phyloP scores from a whole-genome alignment of 2,113 vertebrate genomes.

The Rhynchomys soricoides region DNA sequence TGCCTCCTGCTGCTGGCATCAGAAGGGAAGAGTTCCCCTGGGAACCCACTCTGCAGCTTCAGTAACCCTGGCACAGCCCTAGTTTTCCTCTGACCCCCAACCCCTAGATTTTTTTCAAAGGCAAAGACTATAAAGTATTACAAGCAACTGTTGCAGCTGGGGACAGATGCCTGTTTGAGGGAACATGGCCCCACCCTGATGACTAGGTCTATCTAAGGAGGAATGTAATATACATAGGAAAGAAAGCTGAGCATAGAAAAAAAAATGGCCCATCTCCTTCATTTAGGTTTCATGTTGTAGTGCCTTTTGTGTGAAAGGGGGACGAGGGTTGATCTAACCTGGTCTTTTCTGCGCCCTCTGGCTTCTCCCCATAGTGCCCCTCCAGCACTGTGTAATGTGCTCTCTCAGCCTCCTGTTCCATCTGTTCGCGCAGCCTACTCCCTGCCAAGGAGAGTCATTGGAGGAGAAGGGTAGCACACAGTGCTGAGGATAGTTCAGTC shows the following conservation, averaged over 20 bases:
- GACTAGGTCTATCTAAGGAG: background rate
- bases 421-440: background rate
- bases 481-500: background rate
- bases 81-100: background rate
- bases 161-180: background rate
- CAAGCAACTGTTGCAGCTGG: slow-evolving; percentile 5
- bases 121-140: background rate
- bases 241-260: slow-evolving; percentile 14
- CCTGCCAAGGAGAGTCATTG: background rate
- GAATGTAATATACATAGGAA: background rate
- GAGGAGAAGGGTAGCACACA: background rate
- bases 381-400: background rate
- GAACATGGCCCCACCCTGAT: background rate
- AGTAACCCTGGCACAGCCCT: slow-evolving; percentile 51
- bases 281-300: background rate
- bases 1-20: slow-evolving; percentile 74
- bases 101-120: background rate
- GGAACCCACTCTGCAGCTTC: slow-evolving; percentile 86
- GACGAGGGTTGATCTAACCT: background rate
- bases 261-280: background rate
- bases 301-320: background rate
- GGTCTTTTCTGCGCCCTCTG: background rate
- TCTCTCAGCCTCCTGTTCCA: background rate
- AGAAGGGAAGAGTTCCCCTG: slow-evolving; percentile 75
- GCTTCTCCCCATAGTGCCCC: background rate